Evolutionary conservation across 1,140 invertebrate species (phyloP).

Genomic region (Cryptotermes secundus): DNA sequence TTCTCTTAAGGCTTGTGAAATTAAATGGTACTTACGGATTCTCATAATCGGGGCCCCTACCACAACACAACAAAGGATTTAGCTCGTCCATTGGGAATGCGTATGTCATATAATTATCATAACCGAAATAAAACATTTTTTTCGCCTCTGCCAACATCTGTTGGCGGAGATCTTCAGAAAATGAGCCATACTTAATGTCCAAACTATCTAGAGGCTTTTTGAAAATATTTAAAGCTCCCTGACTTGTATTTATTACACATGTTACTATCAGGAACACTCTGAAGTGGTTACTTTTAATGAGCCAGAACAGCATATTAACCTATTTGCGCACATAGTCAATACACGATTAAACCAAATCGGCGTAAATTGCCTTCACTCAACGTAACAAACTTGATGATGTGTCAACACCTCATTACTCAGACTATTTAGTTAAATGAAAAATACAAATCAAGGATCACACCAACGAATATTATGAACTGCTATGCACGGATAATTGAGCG

Average conservation of each 20-base stretch:
- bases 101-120: constrained; percentile 65
- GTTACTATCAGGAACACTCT: neutral
- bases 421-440: neutral
- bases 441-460: neutral
- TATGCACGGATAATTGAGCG: too few relatives aligned
- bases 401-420: neutral
- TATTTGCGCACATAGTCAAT: neutral
- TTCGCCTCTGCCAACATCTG: constrained; percentile 46
- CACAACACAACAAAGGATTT: constrained; percentile 62
- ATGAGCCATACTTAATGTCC: constrained; percentile 51
- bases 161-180: constrained; percentile 45
- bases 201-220: constrained; percentile 47
- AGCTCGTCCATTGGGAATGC: constrained; percentile 70
- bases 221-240: constrained; percentile 42
- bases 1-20: too few relatives aligned
- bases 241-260: neutral
- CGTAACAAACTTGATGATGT: neutral
- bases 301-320: neutral
- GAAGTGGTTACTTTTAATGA: neutral
- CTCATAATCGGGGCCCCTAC: constrained; percentile 57
- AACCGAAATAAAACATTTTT: constrained; percentile 64
- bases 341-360: neutral
- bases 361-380: neutral
- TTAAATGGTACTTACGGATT: constrained; percentile 54
- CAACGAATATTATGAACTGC: too few relatives aligned